These are phyloP conservation scores for Drosophila mojavensis DNA, from an alignment of 1,140 invertebrate species.

Conservation along the genomic window DNA sequence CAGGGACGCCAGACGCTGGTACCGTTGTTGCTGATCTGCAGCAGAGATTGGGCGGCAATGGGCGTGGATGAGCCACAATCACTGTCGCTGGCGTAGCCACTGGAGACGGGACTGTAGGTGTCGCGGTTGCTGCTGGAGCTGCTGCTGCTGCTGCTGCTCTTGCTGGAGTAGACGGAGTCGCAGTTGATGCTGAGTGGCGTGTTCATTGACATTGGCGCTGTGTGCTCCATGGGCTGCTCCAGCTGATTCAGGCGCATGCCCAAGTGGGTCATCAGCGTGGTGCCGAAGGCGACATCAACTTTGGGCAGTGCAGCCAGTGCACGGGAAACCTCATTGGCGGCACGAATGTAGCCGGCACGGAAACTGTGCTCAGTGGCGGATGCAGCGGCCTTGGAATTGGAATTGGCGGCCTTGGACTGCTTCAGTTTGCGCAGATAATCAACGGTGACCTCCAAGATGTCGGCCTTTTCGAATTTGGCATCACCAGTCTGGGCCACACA, in stretches of 20 bases:
- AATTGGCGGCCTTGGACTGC: constrained; percentile 81
- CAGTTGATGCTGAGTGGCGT: constrained; percentile 70
- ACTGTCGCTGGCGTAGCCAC: constrained; percentile 80
- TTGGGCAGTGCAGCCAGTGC: constrained; percentile 92
- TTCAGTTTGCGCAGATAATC: constrained; percentile 94
- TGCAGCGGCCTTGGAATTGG: constrained; percentile 70
- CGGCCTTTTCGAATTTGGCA: constrained; percentile 97
- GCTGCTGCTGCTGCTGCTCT: constrained; percentile 40
- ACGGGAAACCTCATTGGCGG: constrained; percentile 95
- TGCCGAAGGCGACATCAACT: constrained; percentile 93
- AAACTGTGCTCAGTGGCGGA: constrained; percentile 88
- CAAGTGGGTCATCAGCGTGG: constrained; percentile 94
- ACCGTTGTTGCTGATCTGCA: constrained; percentile 63
- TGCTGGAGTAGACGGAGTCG: constrained; percentile 31
- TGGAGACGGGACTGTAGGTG: constrained; percentile 76
- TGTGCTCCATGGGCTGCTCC: constrained; percentile 62
- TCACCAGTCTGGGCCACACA: constrained; percentile 93
- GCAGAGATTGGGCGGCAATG: constrained; percentile 42
- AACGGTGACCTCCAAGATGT: constrained; percentile 97
- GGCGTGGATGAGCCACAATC: constrained; percentile 47
- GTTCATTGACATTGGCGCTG: constrained; percentile 34
- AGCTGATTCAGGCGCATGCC: constrained; percentile 90
- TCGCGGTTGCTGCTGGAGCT: constrained; percentile 24
- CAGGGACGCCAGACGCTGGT: constrained; percentile 75
- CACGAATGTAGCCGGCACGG: constrained; percentile 95